Conservation (phyloP, 2,797 vertebrate species). For the Channa striata region DNA sequence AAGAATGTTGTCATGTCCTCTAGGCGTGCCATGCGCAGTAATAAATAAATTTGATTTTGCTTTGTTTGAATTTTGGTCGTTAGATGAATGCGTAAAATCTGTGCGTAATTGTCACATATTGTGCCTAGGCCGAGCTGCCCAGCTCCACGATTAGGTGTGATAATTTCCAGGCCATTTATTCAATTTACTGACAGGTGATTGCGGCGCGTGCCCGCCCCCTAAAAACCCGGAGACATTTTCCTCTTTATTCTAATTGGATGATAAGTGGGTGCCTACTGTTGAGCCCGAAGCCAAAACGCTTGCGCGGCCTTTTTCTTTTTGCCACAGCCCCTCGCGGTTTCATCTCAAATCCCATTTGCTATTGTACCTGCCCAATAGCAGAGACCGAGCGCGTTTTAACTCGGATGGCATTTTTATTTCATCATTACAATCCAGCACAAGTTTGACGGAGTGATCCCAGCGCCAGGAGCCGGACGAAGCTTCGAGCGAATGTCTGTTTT, state of each 20-base stretch:
- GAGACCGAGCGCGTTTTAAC: constrained; percentile 87
- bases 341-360: constrained; percentile 90
- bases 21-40: neutral
- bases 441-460: constrained; percentile 82
- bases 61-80: neutral
- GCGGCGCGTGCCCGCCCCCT: constrained; percentile 34
- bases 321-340: constrained; percentile 72
- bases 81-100: constrained; percentile 51
- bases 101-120: constrained; percentile 38
- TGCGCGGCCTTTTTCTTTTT: constrained; percentile 79
- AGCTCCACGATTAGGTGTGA: constrained; percentile 25
- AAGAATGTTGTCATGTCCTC: neutral
- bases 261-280: constrained; percentile 84
- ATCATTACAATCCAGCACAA: constrained; percentile 87
- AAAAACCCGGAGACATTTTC: constrained; percentile 55
- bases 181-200: constrained; percentile 72
- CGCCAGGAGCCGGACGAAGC: constrained; percentile 40
- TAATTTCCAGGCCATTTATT: constrained; percentile 58
- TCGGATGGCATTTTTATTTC: constrained; percentile 89
- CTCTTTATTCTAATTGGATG: constrained; percentile 90
- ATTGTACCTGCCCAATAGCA: constrained; percentile 89
- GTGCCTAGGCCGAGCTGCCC: constrained; percentile 13
- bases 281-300: constrained; percentile 84
- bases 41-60: neutral
- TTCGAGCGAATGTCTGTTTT: constrained; percentile 23